A percentile compares a stretch with the other conserved stretches of the same genome.
phyloP scores from a whole-genome alignment of 2,797 vertebrate species.

The Microhierax caerulescens region DNA sequence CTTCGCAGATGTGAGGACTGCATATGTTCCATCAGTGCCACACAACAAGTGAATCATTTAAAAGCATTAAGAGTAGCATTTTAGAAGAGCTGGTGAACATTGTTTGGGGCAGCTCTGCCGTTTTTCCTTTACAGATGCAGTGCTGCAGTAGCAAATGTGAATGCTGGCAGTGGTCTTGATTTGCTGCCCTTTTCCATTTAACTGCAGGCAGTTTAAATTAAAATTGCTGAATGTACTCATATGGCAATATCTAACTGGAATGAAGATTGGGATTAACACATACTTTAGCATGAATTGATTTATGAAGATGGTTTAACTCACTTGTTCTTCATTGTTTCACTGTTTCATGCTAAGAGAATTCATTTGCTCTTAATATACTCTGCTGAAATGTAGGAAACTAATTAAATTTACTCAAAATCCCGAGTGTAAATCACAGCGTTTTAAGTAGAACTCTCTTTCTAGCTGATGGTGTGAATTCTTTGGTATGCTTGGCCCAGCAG shows the following conservation, averaged over 20 bases:
- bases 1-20: not conserved
- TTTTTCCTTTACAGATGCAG: not conserved
- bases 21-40: not conserved
- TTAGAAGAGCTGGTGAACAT: not conserved
- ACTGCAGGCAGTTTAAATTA: slow-evolving; percentile 17
- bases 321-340: slow-evolving; percentile 36
- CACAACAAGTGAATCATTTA: not conserved
- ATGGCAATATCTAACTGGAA: not conserved
- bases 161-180: not conserved
- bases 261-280: slow-evolving; percentile 19
- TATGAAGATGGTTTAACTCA: slow-evolving; percentile 18
- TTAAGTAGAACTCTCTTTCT: not conserved
- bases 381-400: slow-evolving; percentile 17
- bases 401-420: slow-evolving; percentile 30
- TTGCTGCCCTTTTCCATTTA: slow-evolving; percentile 17
- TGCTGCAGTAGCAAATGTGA: not conserved
- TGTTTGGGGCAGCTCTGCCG: not conserved
- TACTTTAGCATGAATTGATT: slow-evolving; percentile 29
- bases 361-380: slow-evolving; percentile 4
- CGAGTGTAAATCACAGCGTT: not conserved
- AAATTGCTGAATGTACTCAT: not conserved
- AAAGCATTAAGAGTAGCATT: not conserved
- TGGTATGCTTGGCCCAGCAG: not conserved
- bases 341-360: slow-evolving; percentile 6
- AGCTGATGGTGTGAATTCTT: not conserved